Evolutionary conservation across 1,140 invertebrate species (phyloP), one percentile per base, ranked within the genome.

Genomic region (Stegodyphus dumicola): DNA sequence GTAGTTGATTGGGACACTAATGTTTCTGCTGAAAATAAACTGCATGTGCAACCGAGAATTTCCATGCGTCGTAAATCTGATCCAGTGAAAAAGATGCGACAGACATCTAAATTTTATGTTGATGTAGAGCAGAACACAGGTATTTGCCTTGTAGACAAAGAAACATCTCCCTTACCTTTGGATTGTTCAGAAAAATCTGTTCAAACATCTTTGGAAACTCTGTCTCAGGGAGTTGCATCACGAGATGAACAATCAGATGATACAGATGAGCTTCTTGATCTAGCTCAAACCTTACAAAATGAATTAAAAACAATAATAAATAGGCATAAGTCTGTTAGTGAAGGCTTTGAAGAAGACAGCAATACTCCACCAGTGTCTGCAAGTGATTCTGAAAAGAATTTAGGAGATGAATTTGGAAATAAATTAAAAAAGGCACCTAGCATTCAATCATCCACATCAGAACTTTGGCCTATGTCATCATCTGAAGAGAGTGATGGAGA

Each of bases 401-500:
- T n/a, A 53, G 10, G 11, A n/a, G 11, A 13, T 13, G 33, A 51
- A 7, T 33, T 69, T 11, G 10, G 11, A n/a, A 11, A 6, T 13
- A n/a, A 51, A 7, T 33, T 69, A n/a, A 66, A 75, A 71, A 52
- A 71, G 17, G n/a, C 69, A 33, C 49, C 17, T 10, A 87, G 79
- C 49, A 49, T 74, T 7, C 64, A 54, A n/a, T 87, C 86, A 60
- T 78, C 87, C n/a, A 78, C 73, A 9, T 87, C 87, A 3, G 87
- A 88, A 66, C 33, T 77, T n/a, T 88, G 87, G 87, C 86, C 87
- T 11, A 52, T 74, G 15, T 64, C 85, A 53, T 88, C 87, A n/a
- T 87, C 86, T 67, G 87, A 88, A 17, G 87, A 88, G 18, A 88
- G 86, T 87, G 87, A 88, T n/a, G 71, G 13, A 17, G 87, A 87